A percentile compares a stretch with the other conserved stretches of the same genome.
phyloP scores from a whole-genome alignment of 2,888 invertebrate species.

The Hypolimnas misippus region DNA sequence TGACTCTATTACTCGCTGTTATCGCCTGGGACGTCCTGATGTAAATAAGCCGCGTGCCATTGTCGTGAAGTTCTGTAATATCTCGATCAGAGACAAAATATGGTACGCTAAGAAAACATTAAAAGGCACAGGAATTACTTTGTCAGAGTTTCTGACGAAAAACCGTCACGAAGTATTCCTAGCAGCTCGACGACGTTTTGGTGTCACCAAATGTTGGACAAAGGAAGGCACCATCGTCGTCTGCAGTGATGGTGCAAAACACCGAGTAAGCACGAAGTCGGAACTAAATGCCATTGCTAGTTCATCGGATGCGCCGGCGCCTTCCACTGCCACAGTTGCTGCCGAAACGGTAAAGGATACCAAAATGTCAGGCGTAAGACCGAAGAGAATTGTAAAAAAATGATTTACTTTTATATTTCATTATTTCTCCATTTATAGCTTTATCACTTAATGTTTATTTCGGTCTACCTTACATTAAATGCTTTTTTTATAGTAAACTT shows the following conservation, averaged over 20 bases:
- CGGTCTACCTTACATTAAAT: no score
- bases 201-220: background rate
- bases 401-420: no score
- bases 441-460: background rate
- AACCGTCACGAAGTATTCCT: background rate
- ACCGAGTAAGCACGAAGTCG: no score
- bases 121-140: conserved; percentile 1
- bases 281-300: no score
- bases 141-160: conserved; percentile 1
- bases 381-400: no score
- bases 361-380: no score
- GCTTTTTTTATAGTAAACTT: no score
- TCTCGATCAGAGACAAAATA: background rate
- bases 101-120: background rate
- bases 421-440: no score
- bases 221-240: background rate
- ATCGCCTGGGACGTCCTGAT: background rate
- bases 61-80: background rate
- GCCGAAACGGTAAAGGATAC: no score
- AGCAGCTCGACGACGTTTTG: background rate
- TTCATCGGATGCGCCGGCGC: no score
- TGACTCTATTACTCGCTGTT: background rate
- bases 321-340: no score
- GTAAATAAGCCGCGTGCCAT: background rate
- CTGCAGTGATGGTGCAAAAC: background rate